These are phyloP conservation scores for Actenoides lindsayi DNA, from an alignment of 2,113 vertebrate genomes.

Conservation along the genomic window DNA sequence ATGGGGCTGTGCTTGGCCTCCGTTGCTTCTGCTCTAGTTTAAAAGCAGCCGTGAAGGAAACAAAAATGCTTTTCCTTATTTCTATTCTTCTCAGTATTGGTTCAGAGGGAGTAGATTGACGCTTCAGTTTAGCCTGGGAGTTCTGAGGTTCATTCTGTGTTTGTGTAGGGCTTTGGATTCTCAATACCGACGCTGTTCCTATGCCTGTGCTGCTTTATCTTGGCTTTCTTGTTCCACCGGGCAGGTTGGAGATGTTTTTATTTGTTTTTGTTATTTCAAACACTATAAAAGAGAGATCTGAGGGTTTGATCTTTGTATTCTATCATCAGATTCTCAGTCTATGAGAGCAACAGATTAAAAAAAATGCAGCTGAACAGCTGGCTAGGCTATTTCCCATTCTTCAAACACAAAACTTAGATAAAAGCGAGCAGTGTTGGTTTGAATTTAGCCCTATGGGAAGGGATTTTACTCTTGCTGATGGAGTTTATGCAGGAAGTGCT, in stretches of 20 bases:
- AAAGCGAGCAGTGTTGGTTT: neutral
- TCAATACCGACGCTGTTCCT: neutral
- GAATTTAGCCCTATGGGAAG: neutral
- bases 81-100: neutral
- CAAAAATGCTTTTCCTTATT: neutral
- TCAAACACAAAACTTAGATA: neutral
- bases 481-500: conserved; percentile 6
- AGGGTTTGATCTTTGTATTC: neutral
- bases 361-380: neutral
- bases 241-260: neutral
- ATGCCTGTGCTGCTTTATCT: neutral
- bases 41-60: neutral
- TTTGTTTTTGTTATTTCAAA: neutral
- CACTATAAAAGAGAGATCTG: neutral
- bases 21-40: neutral
- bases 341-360: neutral
- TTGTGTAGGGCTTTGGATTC: neutral
- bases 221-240: neutral
- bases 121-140: neutral
- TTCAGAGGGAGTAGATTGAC: neutral
- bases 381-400: neutral
- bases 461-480: conserved; percentile 10
- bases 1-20: neutral
- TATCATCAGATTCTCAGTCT: neutral
- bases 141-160: neutral